Evolutionary conservation across 2,113 vertebrate species (phyloP), one percentile per base, ranked within the genome.

Genomic region (Spilogale gracilis): DNA sequence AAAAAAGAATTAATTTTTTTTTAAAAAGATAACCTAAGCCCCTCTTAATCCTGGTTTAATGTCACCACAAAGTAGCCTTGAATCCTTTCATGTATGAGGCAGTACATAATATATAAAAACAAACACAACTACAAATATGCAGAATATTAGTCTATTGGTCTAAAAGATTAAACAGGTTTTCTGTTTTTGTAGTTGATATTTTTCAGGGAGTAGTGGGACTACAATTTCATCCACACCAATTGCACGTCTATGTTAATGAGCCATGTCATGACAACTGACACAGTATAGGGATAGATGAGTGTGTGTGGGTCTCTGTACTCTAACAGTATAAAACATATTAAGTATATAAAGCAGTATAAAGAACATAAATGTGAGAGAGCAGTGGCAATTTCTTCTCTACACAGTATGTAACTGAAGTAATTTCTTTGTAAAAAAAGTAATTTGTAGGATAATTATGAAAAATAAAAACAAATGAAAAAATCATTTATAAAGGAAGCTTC

Each of bases 101-200:
- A 92, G 27, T 87, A 16, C 43, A 89, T n/a, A 93, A 92, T n/a
- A 93, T 84, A 96, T 30, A 88, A 87, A 91, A 85, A 73, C 43
- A 74, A 91, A 56, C 52, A 93, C 32, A 95, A 54, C 76, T 76
- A 92, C 17, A 86, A n/a, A 56, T 4, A 69, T 45, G 50, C 8
- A 67, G 61, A 85, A 54, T 76, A 84, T 83, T 58, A 56, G 27
- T 38, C 54, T 71, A n/a, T 52, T 11, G 25, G 32, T 32, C 14
- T 67, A 83, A 54, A 25, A 74, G 25, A 83, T 4, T 71, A 32
- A 63, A n/a, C 3, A 58, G 43, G 18, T 74, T 50, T 95, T 48
- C 13, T 52, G 50, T 30, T 73, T 84, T 54, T 67, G n/a, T 54
- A 50, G 16, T 23, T 79, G 38, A 73, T 48, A 27, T 74, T 50